Evolutionary conservation across 92 coral and sea anemone species (phyloP), one percentile per base, ranked within the genome.

Genomic region (Zoanthus sociatus): DNA sequence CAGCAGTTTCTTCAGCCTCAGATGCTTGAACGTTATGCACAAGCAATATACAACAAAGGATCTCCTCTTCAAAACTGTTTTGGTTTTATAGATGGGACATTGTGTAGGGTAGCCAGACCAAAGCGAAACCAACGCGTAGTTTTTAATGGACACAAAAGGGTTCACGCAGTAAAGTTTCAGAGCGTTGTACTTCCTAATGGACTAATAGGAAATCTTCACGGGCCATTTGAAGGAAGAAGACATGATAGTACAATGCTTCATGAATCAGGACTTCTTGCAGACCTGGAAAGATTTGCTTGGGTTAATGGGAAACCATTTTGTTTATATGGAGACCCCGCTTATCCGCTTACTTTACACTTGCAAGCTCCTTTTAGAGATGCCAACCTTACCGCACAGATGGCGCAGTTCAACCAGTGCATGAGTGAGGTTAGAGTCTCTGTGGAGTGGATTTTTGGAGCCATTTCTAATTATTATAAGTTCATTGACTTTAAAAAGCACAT

Each of bases 1-100:
- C 93, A 91, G 76, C 93, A 91, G 3, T 82, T 91, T 70, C 89
- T 91, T 71, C 61, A 5, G 15, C 92, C 87, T n/a, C 83, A 72
- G 46, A 37, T 20, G 30, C 60, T 90, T 15, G 31, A 79, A 18
- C 54, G 71, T 68, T 90, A 86, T 72, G 92, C 92, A 31, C 81
- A 81, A 48, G 66, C 77, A 72, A 71, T 90, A 5, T 48, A 48
- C 53, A 48, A 48, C 53, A 5, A 9, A 5, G 53, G 53, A 5
- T 5, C 53, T 48, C 53, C 53, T 9, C 53, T 48, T 5, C 9
- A 5, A 5, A 48, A 48, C 53, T 48, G 53, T 48, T 48, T 48
- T 48, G 53, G 53, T 9, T 48, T 48, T 48, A 48, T 48, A 3
- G n/a, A 56, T 10, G 63, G 16, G 13, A 56, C 63, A 7, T 10